These are phyloP conservation scores for Knipowitschia caucasica DNA, from an alignment of 2,797 vertebrate species.

Conservation along the genomic window DNA sequence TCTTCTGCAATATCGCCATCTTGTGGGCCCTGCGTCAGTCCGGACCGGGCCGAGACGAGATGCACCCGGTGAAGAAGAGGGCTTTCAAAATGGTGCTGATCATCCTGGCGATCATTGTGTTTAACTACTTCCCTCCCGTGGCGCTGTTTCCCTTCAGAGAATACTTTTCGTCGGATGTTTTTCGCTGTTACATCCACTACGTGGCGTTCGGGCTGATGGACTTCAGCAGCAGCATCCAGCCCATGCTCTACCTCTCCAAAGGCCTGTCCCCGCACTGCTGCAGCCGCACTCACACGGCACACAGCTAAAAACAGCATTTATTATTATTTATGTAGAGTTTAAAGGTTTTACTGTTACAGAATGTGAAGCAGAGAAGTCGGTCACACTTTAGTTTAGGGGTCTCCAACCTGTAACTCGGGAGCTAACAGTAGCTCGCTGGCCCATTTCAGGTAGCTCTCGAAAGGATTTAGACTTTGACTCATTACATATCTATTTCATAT, in stretches of 20 bases:
- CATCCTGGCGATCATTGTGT: conserved; percentile 75
- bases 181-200: conserved; percentile 71
- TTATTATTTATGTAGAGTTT: no score
- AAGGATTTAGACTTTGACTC: no score
- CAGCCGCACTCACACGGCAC: not conserved
- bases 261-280: conserved; percentile 43
- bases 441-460: no score
- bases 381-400: no score
- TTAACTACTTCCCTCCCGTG: conserved; percentile 77
- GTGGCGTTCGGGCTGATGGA: conserved; percentile 76
- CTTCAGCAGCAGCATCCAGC: conserved; percentile 80
- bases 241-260: conserved; percentile 74
- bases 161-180: conserved; percentile 65
- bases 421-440: no score
- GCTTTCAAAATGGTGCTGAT: conserved; percentile 78
- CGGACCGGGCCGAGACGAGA: conserved; percentile 62
- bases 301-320: not conserved
- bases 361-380: no score
- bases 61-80: conserved; percentile 78
- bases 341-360: not conserved
- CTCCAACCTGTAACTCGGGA: no score
- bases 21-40: conserved; percentile 67
- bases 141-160: conserved; percentile 74
- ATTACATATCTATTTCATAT: no score
- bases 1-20: conserved; percentile 74